Percentiles rank a stretch among this genome's conserved stretches.
Conservation (phyloP, 2,888 invertebrate species). For the Epicampocera succincta region DNA sequence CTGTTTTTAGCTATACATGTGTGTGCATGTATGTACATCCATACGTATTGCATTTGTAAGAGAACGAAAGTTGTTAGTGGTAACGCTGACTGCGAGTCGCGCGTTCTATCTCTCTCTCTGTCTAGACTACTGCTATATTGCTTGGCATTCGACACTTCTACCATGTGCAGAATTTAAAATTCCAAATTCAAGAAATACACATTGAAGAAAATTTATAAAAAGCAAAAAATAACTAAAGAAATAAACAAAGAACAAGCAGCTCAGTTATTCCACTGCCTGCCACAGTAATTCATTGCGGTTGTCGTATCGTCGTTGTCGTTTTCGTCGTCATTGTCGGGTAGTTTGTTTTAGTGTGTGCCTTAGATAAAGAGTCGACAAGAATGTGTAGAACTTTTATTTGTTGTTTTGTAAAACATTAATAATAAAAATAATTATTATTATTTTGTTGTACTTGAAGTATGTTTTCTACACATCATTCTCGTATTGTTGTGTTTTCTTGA, state of each 20-base stretch:
- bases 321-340: conserved; percentile 31
- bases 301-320: conserved; percentile 31
- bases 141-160: conserved; percentile 16
- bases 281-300: conserved; percentile 40
- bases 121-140: background rate
- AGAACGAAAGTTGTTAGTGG: too few relatives aligned
- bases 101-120: conserved; percentile 1
- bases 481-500: conserved; percentile 23
- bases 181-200: conserved; percentile 49
- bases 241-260: conserved; percentile 38
- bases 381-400: conserved; percentile 24
- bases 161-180: conserved; percentile 59
- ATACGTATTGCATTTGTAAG: too few relatives aligned
- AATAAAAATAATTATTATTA: conserved; percentile 28
- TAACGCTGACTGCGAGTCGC: background rate
- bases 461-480: conserved; percentile 18
- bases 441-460: conserved; percentile 36
- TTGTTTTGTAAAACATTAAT: conserved; percentile 51
- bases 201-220: conserved; percentile 10
- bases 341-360: conserved; percentile 46
- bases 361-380: conserved; percentile 47
- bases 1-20: too few relatives aligned
- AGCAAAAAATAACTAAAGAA: conserved; percentile 29
- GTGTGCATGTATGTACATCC: too few relatives aligned
- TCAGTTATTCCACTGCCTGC: conserved; percentile 41